These are phyloP conservation scores for Zelostemma sp. DNA, from an alignment of 1,140 invertebrate genomes.

Conservation along the genomic window DNA sequence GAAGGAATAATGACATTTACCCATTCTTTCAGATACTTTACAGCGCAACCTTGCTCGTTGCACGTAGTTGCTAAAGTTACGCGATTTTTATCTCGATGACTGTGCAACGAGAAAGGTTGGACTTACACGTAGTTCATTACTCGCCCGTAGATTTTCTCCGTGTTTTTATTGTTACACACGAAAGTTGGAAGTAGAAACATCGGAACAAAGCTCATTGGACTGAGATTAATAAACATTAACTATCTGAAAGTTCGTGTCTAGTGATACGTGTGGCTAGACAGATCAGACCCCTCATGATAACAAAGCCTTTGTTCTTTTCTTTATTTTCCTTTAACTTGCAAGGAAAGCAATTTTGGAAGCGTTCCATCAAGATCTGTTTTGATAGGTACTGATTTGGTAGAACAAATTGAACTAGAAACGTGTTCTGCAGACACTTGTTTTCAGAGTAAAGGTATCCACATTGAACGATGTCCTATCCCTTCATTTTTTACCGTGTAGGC, in stretches of 20 bases:
- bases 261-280: slow-evolving; percentile 36
- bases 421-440: no score
- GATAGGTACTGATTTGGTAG: no score
- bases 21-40: slow-evolving; percentile 57
- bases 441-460: no score
- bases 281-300: slow-evolving; percentile 31
- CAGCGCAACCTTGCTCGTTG: slow-evolving; percentile 21
- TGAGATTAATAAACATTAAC: slow-evolving; percentile 48
- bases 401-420: no score
- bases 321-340: neutral
- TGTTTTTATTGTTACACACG: slow-evolving; percentile 8
- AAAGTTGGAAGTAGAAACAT: slow-evolving; percentile 18
- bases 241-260: slow-evolving; percentile 62
- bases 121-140: slow-evolving; percentile 59
- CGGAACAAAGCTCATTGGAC: slow-evolving; percentile 45
- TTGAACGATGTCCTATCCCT: no score
- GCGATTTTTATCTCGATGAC: neutral
- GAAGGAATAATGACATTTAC: slow-evolving; percentile 27
- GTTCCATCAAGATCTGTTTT: no score
- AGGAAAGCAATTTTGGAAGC: no score
- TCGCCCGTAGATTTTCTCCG: slow-evolving; percentile 5
- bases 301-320: slow-evolving; percentile 14
- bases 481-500: no score
- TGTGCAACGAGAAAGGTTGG: slow-evolving; percentile 31
- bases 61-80: neutral